Base-by-base conservation (phyloP, 2,888 invertebrate genomes). In the Drepanosiphum platanoidis region DNA sequence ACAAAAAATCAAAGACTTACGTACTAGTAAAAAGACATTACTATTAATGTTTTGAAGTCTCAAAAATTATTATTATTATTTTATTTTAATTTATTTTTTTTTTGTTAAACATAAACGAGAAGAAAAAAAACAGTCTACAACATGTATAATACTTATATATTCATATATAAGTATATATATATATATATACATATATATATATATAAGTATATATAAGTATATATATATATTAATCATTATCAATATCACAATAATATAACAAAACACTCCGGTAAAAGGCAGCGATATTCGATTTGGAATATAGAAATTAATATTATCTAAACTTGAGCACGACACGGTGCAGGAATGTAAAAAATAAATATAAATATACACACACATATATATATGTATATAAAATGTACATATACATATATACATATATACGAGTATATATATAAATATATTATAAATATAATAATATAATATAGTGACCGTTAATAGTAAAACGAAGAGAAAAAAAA, bases 161-260 rank as follows among this genome's bases (percentile, higher is more conserved):
- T n/a, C n/a, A n/a, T n/a, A n/a, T n/a, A n/a, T n/a, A n/a, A n/a
- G n/a, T n/a, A n/a, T n/a, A n/a, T n/a, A n/a, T n/a, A n/a, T n/a
- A n/a, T n/a, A n/a, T n/a, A n/a, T n/a, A n/a, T n/a, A n/a, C n/a
- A n/a, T n/a, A n/a, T n/a, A n/a, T n/a, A n/a, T n/a, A n/a, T n/a
- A n/a, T n/a, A n/a, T n/a, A n/a, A n/a, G n/a, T n/a, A n/a, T n/a
- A n/a, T n/a, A n/a, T n/a, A n/a, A n/a, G n/a, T n/a, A n/a, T n/a
- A n/a, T n/a, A n/a, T n/a, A n/a, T 4, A 32, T 34, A 70, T 32
- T n/a, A 22, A 61, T 61, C 30, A 15, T 58, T 64, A 52, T 83
- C 8, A 83, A 66, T 83, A 83, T 75, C 75, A 83, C 75, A 75
- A 74, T 64, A 68, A 79, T 71, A 46, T 75, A 83, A 83, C 74